Conservation (phyloP, 2,888 invertebrate species). For the Hemicrepidius hirtus region DNA sequence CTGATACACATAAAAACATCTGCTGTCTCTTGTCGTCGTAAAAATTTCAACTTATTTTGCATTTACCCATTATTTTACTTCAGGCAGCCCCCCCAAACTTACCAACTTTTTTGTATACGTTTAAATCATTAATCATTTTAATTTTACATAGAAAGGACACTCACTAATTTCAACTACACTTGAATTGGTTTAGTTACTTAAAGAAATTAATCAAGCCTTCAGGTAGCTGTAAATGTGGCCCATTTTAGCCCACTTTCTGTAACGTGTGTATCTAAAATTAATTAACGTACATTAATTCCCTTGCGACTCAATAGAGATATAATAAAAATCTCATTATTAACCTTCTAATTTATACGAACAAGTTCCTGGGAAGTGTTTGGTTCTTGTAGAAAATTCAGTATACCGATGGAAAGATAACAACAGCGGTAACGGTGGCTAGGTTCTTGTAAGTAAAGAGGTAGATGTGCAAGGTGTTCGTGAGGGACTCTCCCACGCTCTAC, state of each 20-base stretch:
- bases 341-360: slow-evolving; percentile 40
- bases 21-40: slow-evolving; percentile 33
- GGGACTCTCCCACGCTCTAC: slow-evolving; percentile 74
- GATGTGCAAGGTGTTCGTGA: slow-evolving; percentile 69
- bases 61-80: slow-evolving; percentile 11
- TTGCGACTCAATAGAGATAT: slow-evolving; percentile 3
- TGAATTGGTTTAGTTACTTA: neutral
- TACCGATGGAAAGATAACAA: slow-evolving; percentile 43
- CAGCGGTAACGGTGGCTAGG: slow-evolving; percentile 56
- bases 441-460: slow-evolving; percentile 46
- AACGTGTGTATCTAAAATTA: neutral
- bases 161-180: neutral
- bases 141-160: slow-evolving; percentile 9
- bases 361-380: slow-evolving; percentile 46
- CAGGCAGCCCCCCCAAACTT: neutral
- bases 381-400: slow-evolving; percentile 39
- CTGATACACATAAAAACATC: slow-evolving; percentile 44
- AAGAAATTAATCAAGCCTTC: slow-evolving; percentile 6
- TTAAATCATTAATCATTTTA: slow-evolving; percentile 1
- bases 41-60: slow-evolving; percentile 26
- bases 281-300: slow-evolving; percentile 17
- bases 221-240: neutral
- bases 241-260: neutral
- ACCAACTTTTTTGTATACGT: too few relatives aligned
- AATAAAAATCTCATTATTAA: slow-evolving; percentile 42